These are phyloP conservation scores for Pygmarrhopalites habei DNA, from an alignment of 1,140 invertebrate genomes.

Conservation along the genomic window DNA sequence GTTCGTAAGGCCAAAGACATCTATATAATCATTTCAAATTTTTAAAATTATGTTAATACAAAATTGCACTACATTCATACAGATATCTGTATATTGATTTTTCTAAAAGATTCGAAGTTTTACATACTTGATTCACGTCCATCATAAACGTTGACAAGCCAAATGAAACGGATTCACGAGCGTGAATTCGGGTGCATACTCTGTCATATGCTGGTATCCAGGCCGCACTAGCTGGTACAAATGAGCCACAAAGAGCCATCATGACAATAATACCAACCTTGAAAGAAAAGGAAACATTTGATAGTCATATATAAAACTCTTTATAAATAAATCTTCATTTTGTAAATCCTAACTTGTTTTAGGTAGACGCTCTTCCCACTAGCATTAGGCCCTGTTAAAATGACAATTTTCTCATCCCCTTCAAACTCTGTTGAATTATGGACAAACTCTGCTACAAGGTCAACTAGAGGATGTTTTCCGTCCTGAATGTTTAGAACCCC, in stretches of 20 bases:
- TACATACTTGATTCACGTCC: slow-evolving; percentile 71
- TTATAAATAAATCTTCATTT: neutral
- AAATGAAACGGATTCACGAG: slow-evolving; percentile 64
- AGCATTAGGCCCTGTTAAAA: slow-evolving; percentile 81
- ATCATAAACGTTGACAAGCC: slow-evolving; percentile 78
- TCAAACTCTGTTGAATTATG: slow-evolving; percentile 62
- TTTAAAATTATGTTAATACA: too few species aligned
- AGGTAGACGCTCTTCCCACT: slow-evolving; percentile 88
- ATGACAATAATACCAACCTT: slow-evolving; percentile 64
- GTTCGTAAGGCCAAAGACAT: slow-evolving; percentile 60
- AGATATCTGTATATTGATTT: too few species aligned
- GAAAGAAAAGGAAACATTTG: too few species aligned
- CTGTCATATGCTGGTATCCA: slow-evolving; percentile 55
- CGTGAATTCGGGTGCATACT: slow-evolving; percentile 68
- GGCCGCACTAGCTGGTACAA: slow-evolving; percentile 71
- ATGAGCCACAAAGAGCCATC: slow-evolving; percentile 81
- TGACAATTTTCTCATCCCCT: slow-evolving; percentile 53
- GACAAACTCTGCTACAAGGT: slow-evolving; percentile 55
- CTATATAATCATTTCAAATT: slow-evolving; percentile 49
- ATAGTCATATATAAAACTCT: too few species aligned
- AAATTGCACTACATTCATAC: too few species aligned
- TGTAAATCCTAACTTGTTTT: slow-evolving; percentile 57
- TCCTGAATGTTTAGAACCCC: slow-evolving; percentile 57
- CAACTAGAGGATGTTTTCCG: slow-evolving; percentile 71
- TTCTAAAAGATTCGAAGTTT: neutral